Base-by-base conservation (phyloP, 1,140 invertebrate species). In the Nymphalis io region DNA sequence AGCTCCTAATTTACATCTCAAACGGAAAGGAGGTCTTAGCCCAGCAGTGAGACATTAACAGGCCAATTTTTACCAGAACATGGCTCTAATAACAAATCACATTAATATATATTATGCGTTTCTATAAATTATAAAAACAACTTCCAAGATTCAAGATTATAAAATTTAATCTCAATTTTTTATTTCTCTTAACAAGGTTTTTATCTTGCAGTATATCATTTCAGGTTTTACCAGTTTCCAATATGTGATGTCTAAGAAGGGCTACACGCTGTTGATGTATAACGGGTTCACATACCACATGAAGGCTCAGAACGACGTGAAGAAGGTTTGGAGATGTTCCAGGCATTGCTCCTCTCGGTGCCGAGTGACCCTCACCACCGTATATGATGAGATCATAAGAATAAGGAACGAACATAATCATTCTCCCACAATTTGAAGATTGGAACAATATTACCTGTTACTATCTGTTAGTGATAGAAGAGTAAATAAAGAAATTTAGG, bases 271-370 rank as follows among this genome's bases (percentile, higher is more conserved):
- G 15, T 10, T 68, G 20, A 20, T 40, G 33, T 68, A 40, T 18
- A 20, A 61, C 1, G 66, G 66, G 2, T 68, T 40, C 48, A 61
- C 66, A 0, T 68, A 68, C 21, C 66, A 68, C 27, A 10, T 68
- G 38, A 68, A 68, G 20, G 8, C 21, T 1, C 66, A 60, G 46
- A 51, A 3, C 1, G 44, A 59, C 10, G 46, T 38, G 18, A 68
- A 68, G 66, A 60, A 68, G n/a, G 33, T 68, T 3, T 68, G 66
- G 66, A 23, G 66, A 15, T 68, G 66, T 53, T 68, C 66, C 16
- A 60, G 39, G 16, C 48, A 68, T n/a, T 42, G 46, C 10, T 39
- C 44, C 4, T 40, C 59, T 1, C 44, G 48, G 16, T 68, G 66
- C 23, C 23, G 39, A 16, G 58, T 55, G 1, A 68, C 66, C 6